phyloP scores from a whole-genome alignment of 2,888 invertebrate species.

The Bugulina stolonifera region DNA sequence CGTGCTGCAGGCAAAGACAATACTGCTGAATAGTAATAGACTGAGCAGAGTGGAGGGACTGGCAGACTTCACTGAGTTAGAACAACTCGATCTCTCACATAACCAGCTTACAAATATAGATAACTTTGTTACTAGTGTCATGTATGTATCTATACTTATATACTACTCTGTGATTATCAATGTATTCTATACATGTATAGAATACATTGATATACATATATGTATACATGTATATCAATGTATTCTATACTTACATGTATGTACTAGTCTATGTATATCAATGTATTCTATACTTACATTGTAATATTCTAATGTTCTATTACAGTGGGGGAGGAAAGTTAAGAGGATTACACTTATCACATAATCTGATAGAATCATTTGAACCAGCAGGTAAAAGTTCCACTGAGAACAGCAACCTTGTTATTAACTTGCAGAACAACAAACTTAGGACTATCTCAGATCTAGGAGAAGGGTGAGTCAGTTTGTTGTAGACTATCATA shows the following conservation, averaged over 20 bases:
- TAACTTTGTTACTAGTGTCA: neutral
- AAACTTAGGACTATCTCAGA: neutral
- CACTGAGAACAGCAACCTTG: neutral
- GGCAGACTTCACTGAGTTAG: neutral
- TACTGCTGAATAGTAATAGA: neutral
- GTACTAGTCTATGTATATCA: too few species aligned
- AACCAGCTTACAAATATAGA: neutral
- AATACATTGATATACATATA: too few species aligned
- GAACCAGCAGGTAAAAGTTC: neutral
- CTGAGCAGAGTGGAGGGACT: neutral
- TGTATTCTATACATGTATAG: neutral
- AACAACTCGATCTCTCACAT: neutral
- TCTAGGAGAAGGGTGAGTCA: neutral
- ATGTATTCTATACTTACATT: neutral
- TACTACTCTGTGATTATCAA: neutral
- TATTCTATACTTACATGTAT: neutral
- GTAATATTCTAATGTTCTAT: too few species aligned
- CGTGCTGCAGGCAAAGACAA: neutral
- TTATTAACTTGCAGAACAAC: neutral
- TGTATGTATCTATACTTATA: neutral
- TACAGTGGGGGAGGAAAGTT: neutral
- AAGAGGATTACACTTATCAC: neutral
- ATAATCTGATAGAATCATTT: neutral
- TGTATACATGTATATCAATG: too few species aligned
- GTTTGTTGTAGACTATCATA: too few species aligned